Evolutionary conservation across 2,113 vertebrate species (phyloP), one percentile per base, ranked within the genome.

Genomic region (Colaptes auratus): DNA sequence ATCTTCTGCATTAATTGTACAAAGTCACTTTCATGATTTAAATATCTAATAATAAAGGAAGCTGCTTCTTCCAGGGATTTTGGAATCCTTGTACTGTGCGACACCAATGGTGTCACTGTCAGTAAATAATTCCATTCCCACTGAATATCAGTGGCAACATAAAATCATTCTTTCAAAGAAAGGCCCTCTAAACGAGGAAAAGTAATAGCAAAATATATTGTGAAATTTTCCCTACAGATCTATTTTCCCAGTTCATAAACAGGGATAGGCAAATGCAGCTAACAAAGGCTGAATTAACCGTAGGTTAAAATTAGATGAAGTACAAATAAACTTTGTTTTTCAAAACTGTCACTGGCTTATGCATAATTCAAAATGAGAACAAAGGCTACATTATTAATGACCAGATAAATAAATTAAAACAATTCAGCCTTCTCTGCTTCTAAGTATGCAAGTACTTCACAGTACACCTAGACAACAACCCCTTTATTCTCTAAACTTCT

Each of bases 331-430:
- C 36, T 39, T 15, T 44, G 65, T 83, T 70, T 82, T 39, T 14
- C 20, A 21, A 67, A 91, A 52, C 64, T 89, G 6, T 39, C 19
- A 67, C 33, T 66, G 36, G 6, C 36, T 95, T 52, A 86, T 61
- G 52, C 36, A 86, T 88, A 92, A 89, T 86, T 95, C 67, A 89
- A 87, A 90, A 82, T 66, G 44, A 94, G 36, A 94, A 78, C 76
- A 94, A 90, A 82, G 46, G 27, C 39, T 90, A 90, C 92, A 89
- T 94, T 92, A 70, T 77, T 91, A 88, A 63, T 74, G 58, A 90
- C 18, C 10, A 44, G 44, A 94, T 65, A 30, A 86, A 92, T 85
- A 89, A 87, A 56, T 78, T 90, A 65, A 14, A 65, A 82, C 70
- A 79, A 89, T 81, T 88, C 61, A 89, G 8, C 16, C 76, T 92